A percentile compares a stretch with the other conserved stretches of the same genome.
These are phyloP conservation scores for Aldrovandia affinis DNA, from an alignment of 2,797 vertebrate species.

Conservation along the genomic window DNA sequence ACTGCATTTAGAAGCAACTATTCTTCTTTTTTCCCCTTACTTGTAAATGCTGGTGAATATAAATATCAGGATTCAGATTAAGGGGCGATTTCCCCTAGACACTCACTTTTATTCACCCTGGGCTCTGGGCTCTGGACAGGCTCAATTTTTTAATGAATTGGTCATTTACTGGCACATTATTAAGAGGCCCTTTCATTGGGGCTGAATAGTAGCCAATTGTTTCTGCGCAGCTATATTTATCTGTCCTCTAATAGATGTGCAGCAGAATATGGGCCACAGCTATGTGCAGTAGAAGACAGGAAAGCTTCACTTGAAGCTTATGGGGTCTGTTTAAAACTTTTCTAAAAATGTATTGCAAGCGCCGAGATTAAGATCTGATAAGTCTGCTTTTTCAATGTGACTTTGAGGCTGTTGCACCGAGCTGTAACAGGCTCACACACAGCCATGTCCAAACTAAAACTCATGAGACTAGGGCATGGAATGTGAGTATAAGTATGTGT, in stretches of 20 bases:
- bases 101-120: background rate
- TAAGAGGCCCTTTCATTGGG: background rate
- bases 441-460: background rate
- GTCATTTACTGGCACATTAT: background rate
- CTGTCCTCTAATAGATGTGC: background rate
- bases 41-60: background rate
- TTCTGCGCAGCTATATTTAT: background rate
- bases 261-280: background rate
- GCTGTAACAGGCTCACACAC: background rate
- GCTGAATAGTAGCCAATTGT: background rate
- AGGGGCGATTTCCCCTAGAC: background rate
- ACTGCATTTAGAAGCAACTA: background rate
- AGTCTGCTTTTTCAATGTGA: background rate
- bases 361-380: background rate
- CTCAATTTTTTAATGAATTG: constrained; percentile 1
- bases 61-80: background rate
- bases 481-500: no score
- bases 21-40: background rate
- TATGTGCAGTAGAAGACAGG: background rate
- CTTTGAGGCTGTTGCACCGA: background rate
- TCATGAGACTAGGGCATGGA: background rate
- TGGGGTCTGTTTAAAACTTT: background rate
- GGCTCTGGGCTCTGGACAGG: background rate
- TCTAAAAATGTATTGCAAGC: background rate
- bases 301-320: background rate